These are phyloP conservation scores for Sycophila sp. DNA, from an alignment of 1,140 invertebrate genomes.

Conservation along the genomic window DNA sequence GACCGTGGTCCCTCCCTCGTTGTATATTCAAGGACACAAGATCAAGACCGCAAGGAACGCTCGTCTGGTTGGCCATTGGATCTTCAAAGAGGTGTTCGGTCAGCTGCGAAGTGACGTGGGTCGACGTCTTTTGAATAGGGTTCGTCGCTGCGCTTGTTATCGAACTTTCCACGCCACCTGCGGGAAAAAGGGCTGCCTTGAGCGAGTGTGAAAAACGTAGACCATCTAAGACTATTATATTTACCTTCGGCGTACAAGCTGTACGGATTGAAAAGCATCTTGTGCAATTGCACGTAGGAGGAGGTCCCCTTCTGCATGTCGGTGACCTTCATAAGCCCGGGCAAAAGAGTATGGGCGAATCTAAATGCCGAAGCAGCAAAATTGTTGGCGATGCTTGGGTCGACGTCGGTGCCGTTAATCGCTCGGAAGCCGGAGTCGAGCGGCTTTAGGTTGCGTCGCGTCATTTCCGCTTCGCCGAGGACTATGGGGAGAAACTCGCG, in stretches of 20 bases:
- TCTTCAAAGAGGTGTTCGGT: slow-evolving; percentile 81
- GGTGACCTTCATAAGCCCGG: slow-evolving; percentile 76
- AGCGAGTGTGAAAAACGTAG: not conserved
- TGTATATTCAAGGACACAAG: slow-evolving; percentile 88
- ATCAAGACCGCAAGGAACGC: slow-evolving; percentile 77
- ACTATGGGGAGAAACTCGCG: slow-evolving; percentile 88
- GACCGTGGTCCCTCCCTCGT: slow-evolving; percentile 87
- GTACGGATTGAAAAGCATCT: slow-evolving; percentile 87
- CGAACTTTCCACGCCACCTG: slow-evolving; percentile 70
- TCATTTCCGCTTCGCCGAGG: slow-evolving; percentile 71
- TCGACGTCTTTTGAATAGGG: slow-evolving; percentile 71
- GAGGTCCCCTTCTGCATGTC: slow-evolving; percentile 69
- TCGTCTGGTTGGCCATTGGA: slow-evolving; percentile 42
- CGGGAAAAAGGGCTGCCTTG: slow-evolving; percentile 38
- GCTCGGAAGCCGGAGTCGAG: slow-evolving; percentile 70
- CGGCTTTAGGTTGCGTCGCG: slow-evolving; percentile 71
- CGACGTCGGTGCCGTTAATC: slow-evolving; percentile 72
- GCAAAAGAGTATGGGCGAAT: slow-evolving; percentile 89
- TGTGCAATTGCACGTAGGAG: slow-evolving; percentile 78
- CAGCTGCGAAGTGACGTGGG: slow-evolving; percentile 69
- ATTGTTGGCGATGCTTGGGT: slow-evolving; percentile 88
- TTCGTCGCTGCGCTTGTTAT: slow-evolving; percentile 74
- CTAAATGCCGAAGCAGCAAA: slow-evolving; percentile 92
- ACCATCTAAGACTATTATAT: not conserved
- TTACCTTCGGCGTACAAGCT: slow-evolving; percentile 72